phyloP scores from a whole-genome alignment of 2,888 invertebrate species.

The Amiota mariae region DNA sequence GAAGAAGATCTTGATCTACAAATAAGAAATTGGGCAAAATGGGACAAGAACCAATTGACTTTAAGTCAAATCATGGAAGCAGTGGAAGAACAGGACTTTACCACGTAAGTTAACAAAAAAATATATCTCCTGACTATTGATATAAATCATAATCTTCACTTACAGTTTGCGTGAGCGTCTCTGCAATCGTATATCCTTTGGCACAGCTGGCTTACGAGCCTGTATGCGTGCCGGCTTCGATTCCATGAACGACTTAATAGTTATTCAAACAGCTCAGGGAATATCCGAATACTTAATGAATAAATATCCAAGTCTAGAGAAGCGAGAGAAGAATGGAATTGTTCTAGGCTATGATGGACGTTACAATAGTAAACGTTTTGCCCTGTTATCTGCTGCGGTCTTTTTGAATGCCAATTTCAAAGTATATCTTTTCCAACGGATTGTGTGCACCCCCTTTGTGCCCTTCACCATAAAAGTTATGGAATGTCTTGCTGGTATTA shows the following conservation, averaged over 20 bases:
- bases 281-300: slow-evolving; percentile 83
- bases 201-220: slow-evolving; percentile 94
- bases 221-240: slow-evolving; percentile 88
- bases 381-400: slow-evolving; percentile 86
- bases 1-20: slow-evolving; percentile 77
- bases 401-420: slow-evolving; percentile 84
- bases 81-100: slow-evolving; percentile 76
- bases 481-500: slow-evolving; percentile 87
- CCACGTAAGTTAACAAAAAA: slow-evolving; percentile 42
- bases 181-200: slow-evolving; percentile 84
- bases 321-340: slow-evolving; percentile 80
- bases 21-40: slow-evolving; percentile 82
- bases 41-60: slow-evolving; percentile 83
- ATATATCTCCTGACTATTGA: neutral
- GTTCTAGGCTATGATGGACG: slow-evolving; percentile 95
- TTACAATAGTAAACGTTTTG: slow-evolving; percentile 89
- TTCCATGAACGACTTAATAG: slow-evolving; percentile 97
- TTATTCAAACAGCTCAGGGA: slow-evolving; percentile 96
- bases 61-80: slow-evolving; percentile 78
- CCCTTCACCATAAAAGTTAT: slow-evolving; percentile 87
- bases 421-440: slow-evolving; percentile 86
- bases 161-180: slow-evolving; percentile 77
- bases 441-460: slow-evolving; percentile 94
- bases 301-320: slow-evolving; percentile 74
- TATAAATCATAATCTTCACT: neutral